phyloP scores from a whole-genome alignment of 2,113 vertebrate genomes.

The Tetrax tetrax region DNA sequence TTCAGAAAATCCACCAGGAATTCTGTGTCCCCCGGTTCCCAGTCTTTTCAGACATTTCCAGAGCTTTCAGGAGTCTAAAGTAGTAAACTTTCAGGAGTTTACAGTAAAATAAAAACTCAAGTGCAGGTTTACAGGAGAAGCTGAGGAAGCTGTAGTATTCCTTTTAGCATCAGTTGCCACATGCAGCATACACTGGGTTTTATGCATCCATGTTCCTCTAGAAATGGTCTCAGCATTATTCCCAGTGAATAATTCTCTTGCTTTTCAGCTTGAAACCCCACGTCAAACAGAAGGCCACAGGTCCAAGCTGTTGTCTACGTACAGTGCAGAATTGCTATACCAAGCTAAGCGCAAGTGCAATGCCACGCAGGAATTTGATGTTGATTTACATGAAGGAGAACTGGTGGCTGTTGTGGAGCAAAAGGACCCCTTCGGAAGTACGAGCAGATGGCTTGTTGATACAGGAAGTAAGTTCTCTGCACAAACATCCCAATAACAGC shows the following conservation, averaged over 20 bases:
- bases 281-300: constrained; percentile 87
- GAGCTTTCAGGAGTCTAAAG: neutral
- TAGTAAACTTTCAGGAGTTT: no score
- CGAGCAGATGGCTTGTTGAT: constrained; percentile 93
- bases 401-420: constrained; percentile 90
- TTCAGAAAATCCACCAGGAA: neutral
- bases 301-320: constrained; percentile 78
- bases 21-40: neutral
- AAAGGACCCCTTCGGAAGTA: constrained; percentile 88
- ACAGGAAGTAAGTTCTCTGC: constrained; percentile 84
- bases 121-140: neutral
- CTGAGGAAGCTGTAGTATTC: neutral
- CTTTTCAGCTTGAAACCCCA: constrained; percentile 78
- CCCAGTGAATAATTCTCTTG: neutral
- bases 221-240: neutral
- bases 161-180: neutral
- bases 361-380: constrained; percentile 89
- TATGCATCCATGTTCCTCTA: neutral
- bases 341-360: constrained; percentile 96
- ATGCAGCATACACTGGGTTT: neutral
- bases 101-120: neutral
- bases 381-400: constrained; percentile 91
- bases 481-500: constrained; percentile 26
- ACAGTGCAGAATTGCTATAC: constrained; percentile 78
- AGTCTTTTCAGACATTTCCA: neutral